Evolutionary conservation across 2,113 vertebrate species (phyloP).

Genomic region (Aspiorhynchus laticeps): DNA sequence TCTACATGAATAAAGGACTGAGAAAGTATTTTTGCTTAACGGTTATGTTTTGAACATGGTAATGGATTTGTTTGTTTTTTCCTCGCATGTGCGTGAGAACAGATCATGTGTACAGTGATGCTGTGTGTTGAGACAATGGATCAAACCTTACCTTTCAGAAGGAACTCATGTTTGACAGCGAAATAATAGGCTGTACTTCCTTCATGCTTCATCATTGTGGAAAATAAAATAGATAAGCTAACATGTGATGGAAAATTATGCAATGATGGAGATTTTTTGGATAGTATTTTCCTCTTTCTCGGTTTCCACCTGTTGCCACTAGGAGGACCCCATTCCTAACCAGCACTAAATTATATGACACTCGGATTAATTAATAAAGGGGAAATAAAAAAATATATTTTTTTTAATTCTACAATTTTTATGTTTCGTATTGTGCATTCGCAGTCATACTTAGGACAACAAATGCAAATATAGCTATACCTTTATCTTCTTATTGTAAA

Average conservation of each 20-base stretch:
- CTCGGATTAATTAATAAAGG: background rate
- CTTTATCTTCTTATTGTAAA: background rate
- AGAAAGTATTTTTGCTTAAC: background rate
- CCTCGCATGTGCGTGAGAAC: background rate
- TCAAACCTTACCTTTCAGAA: background rate
- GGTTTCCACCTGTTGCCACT: conserved; percentile 28
- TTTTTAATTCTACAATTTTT: background rate
- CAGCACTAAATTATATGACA: background rate
- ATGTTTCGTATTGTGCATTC: background rate
- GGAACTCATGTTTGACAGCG: background rate
- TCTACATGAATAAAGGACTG: too few relatives aligned
- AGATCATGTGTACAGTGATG: background rate
- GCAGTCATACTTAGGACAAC: background rate
- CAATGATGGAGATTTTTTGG: background rate
- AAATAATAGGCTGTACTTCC: background rate
- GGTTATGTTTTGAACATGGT: background rate
- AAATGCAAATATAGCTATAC: background rate
- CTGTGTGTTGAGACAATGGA: background rate
- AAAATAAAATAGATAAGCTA: background rate
- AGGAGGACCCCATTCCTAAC: conserved; percentile 25
- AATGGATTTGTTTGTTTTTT: too few relatives aligned
- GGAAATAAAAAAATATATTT: background rate
- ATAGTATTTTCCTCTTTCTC: background rate
- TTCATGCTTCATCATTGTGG: background rate
- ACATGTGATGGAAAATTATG: background rate